Evolutionary conservation across 2,797 vertebrate genomes (phyloP).

Genomic region (Aulostomus chinensis): DNA sequence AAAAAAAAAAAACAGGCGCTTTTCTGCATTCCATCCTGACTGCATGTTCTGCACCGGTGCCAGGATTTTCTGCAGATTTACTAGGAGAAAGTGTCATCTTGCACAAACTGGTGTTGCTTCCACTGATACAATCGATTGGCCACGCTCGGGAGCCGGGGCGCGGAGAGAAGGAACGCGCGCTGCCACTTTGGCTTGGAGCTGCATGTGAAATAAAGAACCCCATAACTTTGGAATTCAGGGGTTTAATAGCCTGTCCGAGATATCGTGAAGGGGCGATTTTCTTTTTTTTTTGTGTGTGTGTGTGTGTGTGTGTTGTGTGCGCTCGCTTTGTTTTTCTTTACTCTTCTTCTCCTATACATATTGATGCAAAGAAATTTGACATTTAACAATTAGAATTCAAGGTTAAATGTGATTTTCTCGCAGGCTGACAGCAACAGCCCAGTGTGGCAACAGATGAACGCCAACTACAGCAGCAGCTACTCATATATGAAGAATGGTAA

Average conservation of each 20-base stretch:
- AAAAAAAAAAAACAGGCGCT: constrained; percentile 39
- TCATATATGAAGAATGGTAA: constrained; percentile 85
- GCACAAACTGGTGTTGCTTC: constrained; percentile 86
- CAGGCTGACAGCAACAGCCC: constrained; percentile 91
- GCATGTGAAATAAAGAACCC: constrained; percentile 74
- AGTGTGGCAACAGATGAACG: constrained; percentile 88
- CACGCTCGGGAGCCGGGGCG: constrained; percentile 74
- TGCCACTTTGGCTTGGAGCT: constrained; percentile 61
- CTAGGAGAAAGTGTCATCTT: constrained; percentile 85
- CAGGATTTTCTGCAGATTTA: constrained; percentile 85
- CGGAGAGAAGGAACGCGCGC: constrained; percentile 53
- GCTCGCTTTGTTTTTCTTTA: background rate
- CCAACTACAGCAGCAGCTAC: constrained; percentile 84
- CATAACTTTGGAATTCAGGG: constrained; percentile 63
- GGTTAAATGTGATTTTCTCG: constrained; percentile 53
- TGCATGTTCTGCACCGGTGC: constrained; percentile 72
- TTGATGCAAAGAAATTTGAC: no score
- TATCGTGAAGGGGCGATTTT: constrained; percentile 22
- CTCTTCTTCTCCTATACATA: background rate
- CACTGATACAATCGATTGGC: constrained; percentile 87
- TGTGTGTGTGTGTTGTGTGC: constrained; percentile 7
- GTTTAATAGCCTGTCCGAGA: constrained; percentile 66
- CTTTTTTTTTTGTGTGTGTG: background rate
- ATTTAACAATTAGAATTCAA: no score
- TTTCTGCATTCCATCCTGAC: constrained; percentile 75